phyloP scores from a whole-genome alignment of 2,888 invertebrate species.

The Villa cingulata region DNA sequence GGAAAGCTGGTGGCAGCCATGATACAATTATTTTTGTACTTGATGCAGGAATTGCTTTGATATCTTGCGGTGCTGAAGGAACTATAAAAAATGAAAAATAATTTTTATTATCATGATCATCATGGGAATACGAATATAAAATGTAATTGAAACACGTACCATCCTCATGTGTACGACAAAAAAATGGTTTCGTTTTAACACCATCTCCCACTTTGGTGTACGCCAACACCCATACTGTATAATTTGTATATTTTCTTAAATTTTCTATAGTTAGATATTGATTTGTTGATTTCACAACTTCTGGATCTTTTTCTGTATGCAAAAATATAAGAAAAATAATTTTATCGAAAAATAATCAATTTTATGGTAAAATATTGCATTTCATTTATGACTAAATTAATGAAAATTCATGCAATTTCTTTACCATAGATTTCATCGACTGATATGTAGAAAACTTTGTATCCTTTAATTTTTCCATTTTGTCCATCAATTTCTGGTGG shows the following conservation, averaged over 20 bases:
- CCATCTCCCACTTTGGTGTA: constrained; percentile 85
- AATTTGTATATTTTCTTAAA: constrained; percentile 76
- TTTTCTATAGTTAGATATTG: constrained; percentile 48
- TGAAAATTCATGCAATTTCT: constrained; percentile 14
- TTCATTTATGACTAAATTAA: no score
- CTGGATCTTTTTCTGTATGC: constrained; percentile 59
- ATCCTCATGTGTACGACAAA: constrained; percentile 81
- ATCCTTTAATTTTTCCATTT: constrained; percentile 73
- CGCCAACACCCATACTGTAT: constrained; percentile 79
- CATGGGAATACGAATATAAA: no score
- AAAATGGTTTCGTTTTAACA: constrained; percentile 66
- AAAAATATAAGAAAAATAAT: constrained; percentile 16
- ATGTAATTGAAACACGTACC: constrained; percentile 50
- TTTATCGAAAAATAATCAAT: no score
- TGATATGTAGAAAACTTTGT: constrained; percentile 68
- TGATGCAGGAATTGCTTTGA: constrained; percentile 79
- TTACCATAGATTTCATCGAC: constrained; percentile 68
- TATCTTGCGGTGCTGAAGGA: constrained; percentile 77
- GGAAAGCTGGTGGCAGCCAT: constrained; percentile 74
- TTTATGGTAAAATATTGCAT: no score
- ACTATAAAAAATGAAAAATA: constrained; percentile 40
- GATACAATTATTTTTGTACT: constrained; percentile 74
- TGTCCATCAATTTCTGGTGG: constrained; percentile 67
- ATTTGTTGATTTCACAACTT: constrained; percentile 51
- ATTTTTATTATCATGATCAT: background rate